Conservation (phyloP, 2,888 invertebrate genomes). For the Trichopoda pennipes region DNA sequence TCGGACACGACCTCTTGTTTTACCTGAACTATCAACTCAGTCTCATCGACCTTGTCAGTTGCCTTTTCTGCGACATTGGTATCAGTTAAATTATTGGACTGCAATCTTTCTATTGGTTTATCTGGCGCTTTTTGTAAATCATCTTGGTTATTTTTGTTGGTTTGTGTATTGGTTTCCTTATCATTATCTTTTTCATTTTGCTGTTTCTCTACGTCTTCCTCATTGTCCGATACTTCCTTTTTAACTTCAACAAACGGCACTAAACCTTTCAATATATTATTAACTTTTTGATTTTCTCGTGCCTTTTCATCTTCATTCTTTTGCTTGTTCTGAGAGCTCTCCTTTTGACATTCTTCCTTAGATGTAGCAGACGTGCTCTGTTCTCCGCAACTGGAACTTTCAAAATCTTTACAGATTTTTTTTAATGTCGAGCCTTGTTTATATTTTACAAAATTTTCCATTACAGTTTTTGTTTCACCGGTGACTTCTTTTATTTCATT, state of each 20-base stretch:
- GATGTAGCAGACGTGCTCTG: slow-evolving; percentile 4
- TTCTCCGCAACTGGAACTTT: slow-evolving; percentile 7
- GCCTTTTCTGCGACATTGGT: neutral
- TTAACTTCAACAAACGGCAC: slow-evolving; percentile 78
- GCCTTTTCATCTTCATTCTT: slow-evolving; percentile 46
- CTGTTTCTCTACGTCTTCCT: slow-evolving; percentile 57
- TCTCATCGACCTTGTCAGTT: slow-evolving; percentile 4
- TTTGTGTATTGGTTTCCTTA: slow-evolving; percentile 5
- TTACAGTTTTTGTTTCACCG: slow-evolving; percentile 70
- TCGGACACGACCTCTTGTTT: slow-evolving; percentile 77
- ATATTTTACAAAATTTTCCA: slow-evolving; percentile 74
- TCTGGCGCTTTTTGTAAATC: neutral
- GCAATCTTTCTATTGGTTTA: neutral
- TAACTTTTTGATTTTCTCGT: slow-evolving; percentile 48
- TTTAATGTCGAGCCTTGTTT: slow-evolving; percentile 78
- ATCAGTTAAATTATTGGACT: neutral
- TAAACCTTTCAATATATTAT: slow-evolving; percentile 70
- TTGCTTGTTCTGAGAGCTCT: slow-evolving; percentile 19
- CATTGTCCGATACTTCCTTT: slow-evolving; percentile 76
- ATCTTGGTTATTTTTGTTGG: neutral
- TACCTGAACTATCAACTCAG: slow-evolving; percentile 49
- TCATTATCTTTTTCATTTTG: slow-evolving; percentile 5
- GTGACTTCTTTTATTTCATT: slow-evolving; percentile 3
- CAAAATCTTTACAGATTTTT: slow-evolving; percentile 72
- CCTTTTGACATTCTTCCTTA: slow-evolving; percentile 27